phyloP scores from a whole-genome alignment of 2,797 vertebrate species.

The Epinephelus malabaricus region DNA sequence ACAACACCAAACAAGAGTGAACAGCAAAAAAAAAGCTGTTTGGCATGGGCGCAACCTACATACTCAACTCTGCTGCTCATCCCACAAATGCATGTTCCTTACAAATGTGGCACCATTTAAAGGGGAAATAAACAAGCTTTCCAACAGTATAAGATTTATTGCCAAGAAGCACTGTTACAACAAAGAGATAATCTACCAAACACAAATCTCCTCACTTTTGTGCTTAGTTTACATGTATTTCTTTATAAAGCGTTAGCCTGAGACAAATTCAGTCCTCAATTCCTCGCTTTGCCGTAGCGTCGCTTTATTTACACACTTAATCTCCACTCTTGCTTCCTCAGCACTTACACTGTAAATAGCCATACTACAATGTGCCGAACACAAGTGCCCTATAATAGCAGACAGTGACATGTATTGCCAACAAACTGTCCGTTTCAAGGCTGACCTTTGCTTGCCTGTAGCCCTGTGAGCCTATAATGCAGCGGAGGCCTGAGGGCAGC shows the following conservation, averaged over 20 bases:
- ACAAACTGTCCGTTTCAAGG: constrained; percentile 26
- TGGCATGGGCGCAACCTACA: too few relatives aligned
- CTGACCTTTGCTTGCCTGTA: constrained; percentile 91
- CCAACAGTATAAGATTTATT: too few relatives aligned
- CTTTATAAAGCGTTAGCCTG: background rate
- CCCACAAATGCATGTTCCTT: too few relatives aligned
- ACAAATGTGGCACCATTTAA: too few relatives aligned
- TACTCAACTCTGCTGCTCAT: too few relatives aligned
- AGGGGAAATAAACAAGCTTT: too few relatives aligned
- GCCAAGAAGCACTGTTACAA: too few relatives aligned
- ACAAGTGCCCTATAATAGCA: constrained; percentile 14
- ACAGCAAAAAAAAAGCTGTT: too few relatives aligned
- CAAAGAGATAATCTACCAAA: too few relatives aligned
- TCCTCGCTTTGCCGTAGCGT: background rate
- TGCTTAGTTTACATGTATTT: too few relatives aligned
- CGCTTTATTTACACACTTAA: background rate
- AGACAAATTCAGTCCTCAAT: background rate
- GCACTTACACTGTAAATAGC: background rate
- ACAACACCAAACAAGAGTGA: too few relatives aligned
- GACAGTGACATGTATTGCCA: constrained; percentile 12
- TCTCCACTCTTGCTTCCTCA: constrained; percentile 7
- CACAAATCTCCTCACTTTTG: too few relatives aligned
- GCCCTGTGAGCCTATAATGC: constrained; percentile 84
- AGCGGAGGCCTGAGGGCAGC: constrained; percentile 82
- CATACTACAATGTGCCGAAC: constrained; percentile 17